Base-by-base conservation (phyloP, 2,797 vertebrate species). In the Sylvilagus floridanus region DNA sequence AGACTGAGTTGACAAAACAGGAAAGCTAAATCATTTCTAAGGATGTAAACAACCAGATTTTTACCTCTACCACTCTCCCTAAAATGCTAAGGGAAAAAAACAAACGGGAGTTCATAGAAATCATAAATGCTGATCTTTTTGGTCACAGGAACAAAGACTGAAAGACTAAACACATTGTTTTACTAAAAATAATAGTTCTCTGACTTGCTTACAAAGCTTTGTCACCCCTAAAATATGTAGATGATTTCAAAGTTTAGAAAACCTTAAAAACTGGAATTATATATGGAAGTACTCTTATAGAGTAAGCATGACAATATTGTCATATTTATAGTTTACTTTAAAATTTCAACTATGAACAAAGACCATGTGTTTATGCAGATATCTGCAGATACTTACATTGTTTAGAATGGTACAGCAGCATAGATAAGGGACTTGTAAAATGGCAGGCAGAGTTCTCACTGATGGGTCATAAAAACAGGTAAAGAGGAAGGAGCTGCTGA, bases 21-120 rank as follows among this genome's bases (percentile, higher is more conserved):
- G 79, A 90, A 95, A 68, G 83, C 94, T 87, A 92, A 95, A 93
- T 96, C 93, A 94, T 96, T 93, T 93, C 73, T 91, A 94, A 95
- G 85, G 84, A 96, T 92, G 68, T 78, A 92, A 95, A 90, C 93
- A 97, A 90, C 30, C 37, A 81, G 83, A 86, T 77, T 78, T 92
- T 91, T 24, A 90, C 71, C 2, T 2, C 42, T 16, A 30, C 63
- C 13, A 5, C 73, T 91, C 32, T 47, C 60, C 52, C 66, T 73
- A 9, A 75, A 92, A 92, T 69, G 35, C 73, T 69, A 66, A 21
- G 54, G n/a, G 66, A 32, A 26, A 63, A 63, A n/a, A 90, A 82
- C 42, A 47, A 47, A 47, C 8, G 57, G n/a, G 21, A 89, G 32
- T 95, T 96, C 69, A 19, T 50, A 69, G 82, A 93, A 94, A 92